These are phyloP conservation scores for Stegostoma tigrinum DNA, from an alignment of 2,113 vertebrate genomes.

Conservation along the genomic window DNA sequence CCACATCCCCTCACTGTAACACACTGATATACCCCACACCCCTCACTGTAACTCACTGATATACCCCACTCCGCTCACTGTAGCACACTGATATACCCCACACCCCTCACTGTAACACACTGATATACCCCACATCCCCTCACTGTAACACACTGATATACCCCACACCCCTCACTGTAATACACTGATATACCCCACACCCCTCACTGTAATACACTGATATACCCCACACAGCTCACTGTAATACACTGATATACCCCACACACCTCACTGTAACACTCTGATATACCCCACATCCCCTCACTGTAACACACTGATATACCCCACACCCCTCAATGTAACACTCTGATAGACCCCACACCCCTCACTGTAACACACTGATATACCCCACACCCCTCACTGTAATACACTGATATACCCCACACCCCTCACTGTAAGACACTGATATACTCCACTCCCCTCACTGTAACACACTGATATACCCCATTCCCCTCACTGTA, in stretches of 20 bases:
- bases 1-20: neutral
- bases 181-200: neutral
- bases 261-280: neutral
- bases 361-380: neutral
- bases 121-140: neutral
- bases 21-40: slow-evolving; percentile 1
- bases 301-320: slow-evolving; percentile 9
- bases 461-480: neutral
- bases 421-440: neutral
- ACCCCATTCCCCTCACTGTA: neutral
- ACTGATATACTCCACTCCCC: neutral
- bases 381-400: neutral
- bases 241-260: neutral
- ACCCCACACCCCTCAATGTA: neutral
- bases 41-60: neutral
- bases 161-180: neutral
- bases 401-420: neutral
- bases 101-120: neutral
- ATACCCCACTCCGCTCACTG: neutral
- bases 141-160: neutral
- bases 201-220: neutral
- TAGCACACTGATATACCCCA: neutral
- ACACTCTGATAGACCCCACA: neutral
- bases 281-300: neutral
- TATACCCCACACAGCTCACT: neutral